Conservation (phyloP, 2,888 invertebrate species). For the Ectemnius continuus region DNA sequence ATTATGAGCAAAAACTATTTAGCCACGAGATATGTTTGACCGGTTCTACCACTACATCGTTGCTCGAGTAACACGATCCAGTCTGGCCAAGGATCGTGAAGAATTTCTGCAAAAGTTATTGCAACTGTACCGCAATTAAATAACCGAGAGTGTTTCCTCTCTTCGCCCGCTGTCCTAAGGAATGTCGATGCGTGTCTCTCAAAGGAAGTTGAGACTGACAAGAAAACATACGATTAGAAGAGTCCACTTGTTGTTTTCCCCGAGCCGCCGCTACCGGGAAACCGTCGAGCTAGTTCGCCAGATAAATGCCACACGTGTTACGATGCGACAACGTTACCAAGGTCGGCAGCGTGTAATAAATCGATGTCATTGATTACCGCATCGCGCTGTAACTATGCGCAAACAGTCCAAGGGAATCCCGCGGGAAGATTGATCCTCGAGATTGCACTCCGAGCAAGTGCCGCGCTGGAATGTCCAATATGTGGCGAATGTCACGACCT, state of each 20-base stretch:
- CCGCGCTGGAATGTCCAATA: too few relatives aligned
- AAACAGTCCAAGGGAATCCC: constrained; percentile 27
- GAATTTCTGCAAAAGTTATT: neutral
- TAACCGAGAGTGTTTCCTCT: neutral
- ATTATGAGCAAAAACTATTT: too few relatives aligned
- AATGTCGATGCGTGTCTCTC: constrained; percentile 31
- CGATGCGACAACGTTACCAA: constrained; percentile 38
- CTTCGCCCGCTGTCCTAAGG: constrained; percentile 18
- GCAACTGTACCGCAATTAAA: neutral
- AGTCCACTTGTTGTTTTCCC: constrained; percentile 39
- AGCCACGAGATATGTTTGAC: too few relatives aligned
- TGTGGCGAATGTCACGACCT: neutral
- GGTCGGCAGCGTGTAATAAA: constrained; percentile 35
- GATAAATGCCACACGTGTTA: constrained; percentile 42
- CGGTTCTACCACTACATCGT: too few relatives aligned
- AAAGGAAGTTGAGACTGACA: constrained; percentile 8
- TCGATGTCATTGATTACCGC: constrained; percentile 41
- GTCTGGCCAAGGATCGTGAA: too few relatives aligned
- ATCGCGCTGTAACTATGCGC: constrained; percentile 25
- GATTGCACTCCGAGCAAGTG: neutral
- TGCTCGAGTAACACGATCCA: too few relatives aligned
- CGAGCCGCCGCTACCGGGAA: constrained; percentile 22
- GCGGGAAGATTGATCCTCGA: constrained; percentile 30
- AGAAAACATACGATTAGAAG: constrained; percentile 47
- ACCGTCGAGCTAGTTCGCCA: constrained; percentile 49